phyloP scores from a whole-genome alignment of 2,888 invertebrate species.

The Volucella zonaria region DNA sequence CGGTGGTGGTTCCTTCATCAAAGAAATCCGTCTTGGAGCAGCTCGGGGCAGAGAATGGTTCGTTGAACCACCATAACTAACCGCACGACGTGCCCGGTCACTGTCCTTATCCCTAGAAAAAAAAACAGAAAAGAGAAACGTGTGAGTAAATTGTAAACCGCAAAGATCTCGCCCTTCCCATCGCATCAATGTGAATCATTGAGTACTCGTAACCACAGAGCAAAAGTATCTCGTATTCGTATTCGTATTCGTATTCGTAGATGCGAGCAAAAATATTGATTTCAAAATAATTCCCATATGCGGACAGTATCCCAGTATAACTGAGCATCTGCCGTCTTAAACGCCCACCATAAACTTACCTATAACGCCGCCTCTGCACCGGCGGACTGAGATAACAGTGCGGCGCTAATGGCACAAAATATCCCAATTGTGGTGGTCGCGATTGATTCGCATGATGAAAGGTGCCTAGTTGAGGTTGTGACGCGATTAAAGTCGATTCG shows the following conservation, averaged over 20 bases:
- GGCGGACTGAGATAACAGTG: slow-evolving; percentile 83
- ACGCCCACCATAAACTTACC: slow-evolving; percentile 76
- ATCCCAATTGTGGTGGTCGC: slow-evolving; percentile 84
- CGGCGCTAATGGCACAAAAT: slow-evolving; percentile 84
- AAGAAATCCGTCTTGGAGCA: slow-evolving; percentile 80
- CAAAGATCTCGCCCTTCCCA: slow-evolving; percentile 50
- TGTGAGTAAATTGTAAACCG: slow-evolving; percentile 36
- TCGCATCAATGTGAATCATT: slow-evolving; percentile 47
- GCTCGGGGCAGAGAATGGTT: slow-evolving; percentile 79
- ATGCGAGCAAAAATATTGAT: slow-evolving; percentile 41
- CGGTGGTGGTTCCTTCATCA: slow-evolving; percentile 81
- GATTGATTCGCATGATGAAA: slow-evolving; percentile 77
- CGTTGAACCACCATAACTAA: slow-evolving; percentile 80
- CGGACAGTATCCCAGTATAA: too few relatives aligned
- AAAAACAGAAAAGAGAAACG: slow-evolving; percentile 33
- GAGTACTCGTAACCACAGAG: slow-evolving; percentile 32
- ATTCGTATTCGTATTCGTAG: background rate
- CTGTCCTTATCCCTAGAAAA: slow-evolving; percentile 81
- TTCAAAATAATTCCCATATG: slow-evolving; percentile 45
- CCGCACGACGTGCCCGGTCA: slow-evolving; percentile 81
- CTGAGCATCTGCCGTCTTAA: too few relatives aligned
- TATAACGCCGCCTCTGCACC: slow-evolving; percentile 78
- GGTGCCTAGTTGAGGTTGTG: slow-evolving; percentile 77
- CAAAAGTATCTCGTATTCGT: background rate
- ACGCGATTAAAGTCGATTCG: slow-evolving; percentile 76